Base-by-base conservation (phyloP, 2,797 vertebrate genomes). In the Thaleichthys pacificus region DNA sequence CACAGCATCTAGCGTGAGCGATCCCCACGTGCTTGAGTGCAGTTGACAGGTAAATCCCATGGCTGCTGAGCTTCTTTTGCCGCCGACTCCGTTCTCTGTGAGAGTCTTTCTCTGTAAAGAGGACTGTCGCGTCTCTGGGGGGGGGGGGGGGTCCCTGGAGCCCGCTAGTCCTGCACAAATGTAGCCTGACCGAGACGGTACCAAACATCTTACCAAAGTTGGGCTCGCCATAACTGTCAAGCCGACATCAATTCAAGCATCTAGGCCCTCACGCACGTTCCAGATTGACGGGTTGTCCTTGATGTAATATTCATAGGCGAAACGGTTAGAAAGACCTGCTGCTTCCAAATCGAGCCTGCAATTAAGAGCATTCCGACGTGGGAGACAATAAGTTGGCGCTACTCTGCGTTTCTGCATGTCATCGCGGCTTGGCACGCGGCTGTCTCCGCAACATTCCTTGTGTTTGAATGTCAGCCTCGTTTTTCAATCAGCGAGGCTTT, bases 31-130 rank as follows among this genome's bases (percentile, higher is more conserved):
- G 72, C 86, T 85, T 86, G 88, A 86, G 77, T 73, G 61, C 81
- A 82, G 85, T 58, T 89, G 88, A 89, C 88, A 82, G 85, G 80
- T 89, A 82, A 89, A 89, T 87, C 87, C 88, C 86, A 84, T 12
- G 42, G 85, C 83, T 84, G 85, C 83, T 84, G 74, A 72, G 72
- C 47, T 70, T 87, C 83, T 86, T 77, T 83, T 6, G 79, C 82
- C 78, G 77, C 83, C 84, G 72, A 80, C 74, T 74, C 15, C 57
- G 75, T 77, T 84, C 77, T 75, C 69, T 1, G 19, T 80, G 73
- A 85, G 85, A 89, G 82, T 82, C 70, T 76, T 84, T 84, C 79
- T 63, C 75, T 78, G 84, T 68, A 74, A 35, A 71, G 82, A 62
- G 70, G 17, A 65, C 80, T 72, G 54, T 66, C 61, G 17, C 56